A percentile compares a stretch with the other conserved stretches of the same genome.
phyloP scores from a whole-genome alignment of 1,140 invertebrate genomes.

The Drosophila nigrodunni region DNA sequence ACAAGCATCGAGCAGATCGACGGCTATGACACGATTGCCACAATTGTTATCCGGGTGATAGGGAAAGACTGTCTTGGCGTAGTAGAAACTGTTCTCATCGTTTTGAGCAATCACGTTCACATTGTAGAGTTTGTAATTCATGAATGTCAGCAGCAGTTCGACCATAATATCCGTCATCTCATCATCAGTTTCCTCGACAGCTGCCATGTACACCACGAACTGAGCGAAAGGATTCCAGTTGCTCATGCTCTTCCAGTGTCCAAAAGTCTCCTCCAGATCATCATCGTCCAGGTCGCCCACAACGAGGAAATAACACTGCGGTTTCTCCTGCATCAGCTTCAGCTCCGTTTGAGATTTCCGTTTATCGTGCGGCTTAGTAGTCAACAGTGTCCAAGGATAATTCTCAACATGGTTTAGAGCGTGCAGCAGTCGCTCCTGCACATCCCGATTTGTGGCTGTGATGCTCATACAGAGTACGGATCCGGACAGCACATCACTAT shows the following conservation, averaged over 20 bases:
- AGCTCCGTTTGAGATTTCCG: neutral
- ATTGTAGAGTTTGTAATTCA: slow-evolving; percentile 79
- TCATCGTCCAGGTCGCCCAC: slow-evolving; percentile 72
- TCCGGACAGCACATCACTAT: slow-evolving; percentile 64
- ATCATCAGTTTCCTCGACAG: slow-evolving; percentile 75
- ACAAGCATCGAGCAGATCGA: slow-evolving; percentile 73
- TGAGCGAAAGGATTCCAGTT: slow-evolving; percentile 82
- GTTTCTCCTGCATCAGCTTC: slow-evolving; percentile 63
- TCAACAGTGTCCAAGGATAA: slow-evolving; percentile 61
- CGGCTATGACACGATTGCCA: slow-evolving; percentile 75
- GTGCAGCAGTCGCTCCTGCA: slow-evolving; percentile 58
- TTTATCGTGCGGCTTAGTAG: slow-evolving; percentile 34
- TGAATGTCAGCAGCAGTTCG: slow-evolving; percentile 69
- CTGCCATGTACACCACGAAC: slow-evolving; percentile 72
- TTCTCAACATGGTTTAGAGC: slow-evolving; percentile 38
- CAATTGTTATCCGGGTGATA: slow-evolving; percentile 82
- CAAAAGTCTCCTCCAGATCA: slow-evolving; percentile 66
- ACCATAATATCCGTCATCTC: slow-evolving; percentile 81
- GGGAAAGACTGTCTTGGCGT: slow-evolving; percentile 72
- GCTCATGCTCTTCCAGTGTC: slow-evolving; percentile 65
- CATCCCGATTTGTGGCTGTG: slow-evolving; percentile 36
- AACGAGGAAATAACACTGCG: slow-evolving; percentile 76
- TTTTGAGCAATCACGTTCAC: slow-evolving; percentile 77
- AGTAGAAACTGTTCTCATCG: slow-evolving; percentile 68
- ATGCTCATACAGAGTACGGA: slow-evolving; percentile 64